Conservation (phyloP, 2,797 vertebrate genomes). For the Glossophaga mutica region DNA sequence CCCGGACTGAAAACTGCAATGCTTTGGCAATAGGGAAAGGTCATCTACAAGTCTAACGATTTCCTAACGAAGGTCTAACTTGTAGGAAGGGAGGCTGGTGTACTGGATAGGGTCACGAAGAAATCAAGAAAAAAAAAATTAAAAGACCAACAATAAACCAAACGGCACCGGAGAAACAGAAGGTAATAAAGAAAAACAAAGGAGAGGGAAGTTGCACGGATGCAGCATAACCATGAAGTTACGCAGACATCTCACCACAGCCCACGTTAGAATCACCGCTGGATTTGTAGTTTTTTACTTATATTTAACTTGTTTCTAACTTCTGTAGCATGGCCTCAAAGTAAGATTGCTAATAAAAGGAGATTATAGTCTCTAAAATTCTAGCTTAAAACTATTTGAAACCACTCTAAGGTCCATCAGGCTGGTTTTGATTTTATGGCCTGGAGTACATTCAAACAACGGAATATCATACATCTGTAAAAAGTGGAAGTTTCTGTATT, state of each 20-base stretch:
- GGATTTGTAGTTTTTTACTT: background rate
- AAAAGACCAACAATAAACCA: background rate
- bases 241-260: background rate
- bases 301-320: slow-evolving; percentile 6
- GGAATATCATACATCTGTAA: background rate
- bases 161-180: background rate
- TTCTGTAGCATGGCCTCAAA: background rate
- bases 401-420: background rate
- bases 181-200: background rate
- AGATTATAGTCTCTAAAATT: background rate
- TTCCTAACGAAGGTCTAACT: slow-evolving; percentile 25
- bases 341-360: background rate
- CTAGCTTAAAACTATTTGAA: background rate
- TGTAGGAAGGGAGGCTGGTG: background rate
- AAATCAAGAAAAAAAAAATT: background rate
- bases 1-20: background rate
- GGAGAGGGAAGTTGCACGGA: background rate
- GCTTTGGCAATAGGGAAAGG: background rate
- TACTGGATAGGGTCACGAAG: background rate
- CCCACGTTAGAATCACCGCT: background rate
- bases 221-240: background rate
- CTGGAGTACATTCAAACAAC: background rate
- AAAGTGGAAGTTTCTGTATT: background rate
- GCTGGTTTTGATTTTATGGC: background rate
- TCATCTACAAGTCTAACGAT: background rate